Conservation (phyloP, 2,888 invertebrate species). For the Octodonta nipae region DNA sequence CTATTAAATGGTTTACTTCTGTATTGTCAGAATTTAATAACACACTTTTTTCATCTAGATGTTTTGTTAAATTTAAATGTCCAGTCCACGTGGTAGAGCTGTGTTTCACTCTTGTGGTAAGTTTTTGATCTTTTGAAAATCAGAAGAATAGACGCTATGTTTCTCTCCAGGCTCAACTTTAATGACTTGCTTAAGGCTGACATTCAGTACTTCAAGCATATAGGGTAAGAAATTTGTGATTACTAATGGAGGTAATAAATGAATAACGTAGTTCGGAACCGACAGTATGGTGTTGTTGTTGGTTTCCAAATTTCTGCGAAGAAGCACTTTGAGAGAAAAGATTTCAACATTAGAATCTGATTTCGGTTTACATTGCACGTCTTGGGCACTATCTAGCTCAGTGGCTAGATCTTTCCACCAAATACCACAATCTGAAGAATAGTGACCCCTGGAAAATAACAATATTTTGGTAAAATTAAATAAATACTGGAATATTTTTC, state of each 20-base stretch:
- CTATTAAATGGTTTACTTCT: constrained; percentile 51
- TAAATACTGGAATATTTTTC: too few relatives aligned
- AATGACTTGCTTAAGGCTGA: constrained; percentile 33
- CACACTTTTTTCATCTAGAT: constrained; percentile 42
- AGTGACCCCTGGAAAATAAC: constrained; percentile 45
- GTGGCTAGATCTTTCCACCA: constrained; percentile 70
- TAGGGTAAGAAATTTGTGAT: constrained; percentile 67
- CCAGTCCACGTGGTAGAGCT: constrained; percentile 64
- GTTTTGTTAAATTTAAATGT: constrained; percentile 50
- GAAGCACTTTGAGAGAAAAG: constrained; percentile 50
- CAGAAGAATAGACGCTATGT: constrained; percentile 53
- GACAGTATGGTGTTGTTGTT: constrained; percentile 26
- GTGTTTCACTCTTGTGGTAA: constrained; percentile 37
- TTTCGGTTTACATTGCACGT: constrained; percentile 55
- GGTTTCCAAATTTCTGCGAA: constrained; percentile 26
- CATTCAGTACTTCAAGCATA: constrained; percentile 47
- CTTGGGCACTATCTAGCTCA: constrained; percentile 50
- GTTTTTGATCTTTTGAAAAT: constrained; percentile 45
- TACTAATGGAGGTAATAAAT: constrained; percentile 58
- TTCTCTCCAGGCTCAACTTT: constrained; percentile 61
- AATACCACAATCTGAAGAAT: constrained; percentile 55
- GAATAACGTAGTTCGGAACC: constrained; percentile 60
- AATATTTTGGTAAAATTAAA: too few relatives aligned
- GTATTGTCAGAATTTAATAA: constrained; percentile 46
- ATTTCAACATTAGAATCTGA: constrained; percentile 45